These are phyloP conservation scores for Leptobrachium ailaonicum DNA, from an alignment of 2,113 vertebrate species.

Conservation along the genomic window DNA sequence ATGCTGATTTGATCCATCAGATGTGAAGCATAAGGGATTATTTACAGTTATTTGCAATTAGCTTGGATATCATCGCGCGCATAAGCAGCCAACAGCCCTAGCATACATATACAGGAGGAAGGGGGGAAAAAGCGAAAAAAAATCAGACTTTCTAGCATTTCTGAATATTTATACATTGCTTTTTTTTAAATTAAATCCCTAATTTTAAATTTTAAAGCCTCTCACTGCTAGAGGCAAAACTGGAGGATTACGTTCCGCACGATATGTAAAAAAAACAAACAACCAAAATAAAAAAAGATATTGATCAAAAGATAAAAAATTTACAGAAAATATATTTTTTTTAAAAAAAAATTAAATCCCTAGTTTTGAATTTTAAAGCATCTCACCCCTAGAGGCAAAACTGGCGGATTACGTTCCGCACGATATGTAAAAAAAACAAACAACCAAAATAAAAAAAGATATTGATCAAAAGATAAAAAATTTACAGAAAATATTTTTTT, in stretches of 20 bases:
- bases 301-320: too few species aligned
- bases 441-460: too few species aligned
- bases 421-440: too few species aligned
- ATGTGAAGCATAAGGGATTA: constrained; percentile 39
- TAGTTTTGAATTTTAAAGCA: too few species aligned
- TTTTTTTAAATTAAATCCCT: constrained; percentile 15
- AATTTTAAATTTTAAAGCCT: background rate
- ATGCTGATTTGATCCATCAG: constrained; percentile 12
- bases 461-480: background rate
- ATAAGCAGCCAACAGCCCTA: constrained; percentile 15
- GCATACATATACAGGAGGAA: background rate
- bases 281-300: too few species aligned
- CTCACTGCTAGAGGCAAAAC: background rate
- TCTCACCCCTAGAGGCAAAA: too few species aligned
- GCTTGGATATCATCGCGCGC: constrained; percentile 34
- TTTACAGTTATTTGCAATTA: constrained; percentile 45
- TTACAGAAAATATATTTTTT: too few species aligned
- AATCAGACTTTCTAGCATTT: background rate
- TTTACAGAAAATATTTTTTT: background rate
- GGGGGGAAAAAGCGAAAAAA: background rate
- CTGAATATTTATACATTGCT: constrained; percentile 52
- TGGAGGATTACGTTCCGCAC: too few species aligned
- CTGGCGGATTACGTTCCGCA: too few species aligned
- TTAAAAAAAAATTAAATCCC: too few species aligned
- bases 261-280: too few species aligned